Conservation (phyloP, 2,888 invertebrate species). For the Dasypogon diadema region DNA sequence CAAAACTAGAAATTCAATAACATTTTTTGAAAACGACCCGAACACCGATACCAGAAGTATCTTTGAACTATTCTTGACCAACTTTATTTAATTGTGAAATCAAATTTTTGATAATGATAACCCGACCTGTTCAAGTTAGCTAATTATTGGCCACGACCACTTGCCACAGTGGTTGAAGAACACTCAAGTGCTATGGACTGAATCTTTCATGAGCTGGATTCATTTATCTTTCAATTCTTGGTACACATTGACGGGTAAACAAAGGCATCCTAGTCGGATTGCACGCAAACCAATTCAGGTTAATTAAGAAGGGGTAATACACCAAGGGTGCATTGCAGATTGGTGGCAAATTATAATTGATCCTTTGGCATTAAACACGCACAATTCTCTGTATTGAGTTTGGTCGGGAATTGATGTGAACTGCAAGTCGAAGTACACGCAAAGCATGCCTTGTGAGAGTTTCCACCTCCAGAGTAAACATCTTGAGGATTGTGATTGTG, state of each 20-base stretch:
- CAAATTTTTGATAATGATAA: too few relatives aligned
- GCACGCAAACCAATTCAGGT: constrained; percentile 3
- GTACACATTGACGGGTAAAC: neutral
- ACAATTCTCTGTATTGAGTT: neutral
- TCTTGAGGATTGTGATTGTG: too few relatives aligned
- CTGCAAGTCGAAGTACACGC: too few relatives aligned
- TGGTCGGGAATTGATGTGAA: neutral
- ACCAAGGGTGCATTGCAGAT: constrained; percentile 1
- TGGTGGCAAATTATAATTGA: neutral
- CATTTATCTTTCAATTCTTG: neutral
- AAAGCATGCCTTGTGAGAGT: too few relatives aligned
- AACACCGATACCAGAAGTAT: too few relatives aligned
- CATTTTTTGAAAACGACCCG: too few relatives aligned
- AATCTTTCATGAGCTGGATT: neutral
- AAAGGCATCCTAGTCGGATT: neutral
- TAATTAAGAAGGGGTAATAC: neutral
- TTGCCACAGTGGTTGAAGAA: neutral
- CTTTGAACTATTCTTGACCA: too few relatives aligned
- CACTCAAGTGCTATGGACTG: neutral
- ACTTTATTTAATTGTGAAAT: too few relatives aligned
- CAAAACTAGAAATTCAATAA: too few relatives aligned
- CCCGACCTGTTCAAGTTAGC: too few relatives aligned
- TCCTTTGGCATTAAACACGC: neutral
- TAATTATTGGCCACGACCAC: too few relatives aligned
- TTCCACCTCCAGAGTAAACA: too few relatives aligned